Base-by-base conservation (phyloP, 1,140 invertebrate genomes). In the Drosophila nikananu region DNA sequence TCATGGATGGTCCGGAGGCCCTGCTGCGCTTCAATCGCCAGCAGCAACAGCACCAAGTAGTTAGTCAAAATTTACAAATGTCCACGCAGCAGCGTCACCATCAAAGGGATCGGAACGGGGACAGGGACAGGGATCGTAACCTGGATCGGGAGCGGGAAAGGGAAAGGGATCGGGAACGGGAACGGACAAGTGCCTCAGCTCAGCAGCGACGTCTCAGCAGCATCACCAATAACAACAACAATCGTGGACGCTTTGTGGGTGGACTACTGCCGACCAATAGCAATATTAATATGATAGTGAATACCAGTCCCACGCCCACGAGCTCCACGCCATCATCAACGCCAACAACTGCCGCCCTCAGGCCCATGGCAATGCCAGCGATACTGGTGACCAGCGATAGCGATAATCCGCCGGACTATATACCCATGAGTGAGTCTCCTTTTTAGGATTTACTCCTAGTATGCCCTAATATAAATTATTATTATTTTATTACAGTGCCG, bases 331-430 rank as follows among this genome's bases (percentile, higher is more conserved):
- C 73, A 39, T 90, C 86, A 67, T 68, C 75, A 62, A 86, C 86
- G 80, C 79, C 86, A 75, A 81, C 86, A 59, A 90, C 86, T 91
- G 82, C 81, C 86, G 82, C 82, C 64, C 67, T 80, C 13, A 81
- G 84, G 68, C 77, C 83, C 19, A 70, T 80, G 66, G 76, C 65
- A 49, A 81, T 87, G 80, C 87, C 91, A 67, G 73, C 84, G 39
- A 83, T 92, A 76, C 67, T 91, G 65, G 83, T 92, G 62, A 87
- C 89, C 66, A 86, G 80, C 66, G 89, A 92, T 66, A 80, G 77
- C 59, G 91, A 92, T 79, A 92, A 84, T 92, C 91, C 91, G 32
- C 91, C 91, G 51, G 91, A 92, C 63, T 92, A 92, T 76, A 87
- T 92, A 77, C 91, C 89, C 39, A 92, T 92, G 91, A 90, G 91